Evolutionary conservation across 2,888 invertebrate genomes (phyloP).

Genomic region (Teleogryllus oceanicus): DNA sequence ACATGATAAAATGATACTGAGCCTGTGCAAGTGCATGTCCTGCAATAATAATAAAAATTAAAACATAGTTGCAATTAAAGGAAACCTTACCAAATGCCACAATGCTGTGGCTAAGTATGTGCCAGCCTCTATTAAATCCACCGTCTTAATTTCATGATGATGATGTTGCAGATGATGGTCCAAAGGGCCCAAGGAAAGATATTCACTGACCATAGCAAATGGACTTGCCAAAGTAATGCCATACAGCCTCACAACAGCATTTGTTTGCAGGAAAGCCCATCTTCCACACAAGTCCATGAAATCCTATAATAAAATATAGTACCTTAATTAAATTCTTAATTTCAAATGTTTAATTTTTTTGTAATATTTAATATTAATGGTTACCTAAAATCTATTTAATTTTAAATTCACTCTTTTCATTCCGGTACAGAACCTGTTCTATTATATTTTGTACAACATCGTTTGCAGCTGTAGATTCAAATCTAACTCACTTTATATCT

Average conservation of each 20-base stretch:
- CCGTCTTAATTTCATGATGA: constrained; percentile 43
- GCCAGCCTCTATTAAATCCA: constrained; percentile 78
- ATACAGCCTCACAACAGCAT: constrained; percentile 70
- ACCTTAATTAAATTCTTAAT: not conserved
- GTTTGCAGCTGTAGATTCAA: no score
- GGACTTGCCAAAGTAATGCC: constrained; percentile 74
- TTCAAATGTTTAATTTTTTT: not conserved
- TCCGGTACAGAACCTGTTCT: no score
- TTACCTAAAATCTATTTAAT: no score
- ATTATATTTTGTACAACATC: no score
- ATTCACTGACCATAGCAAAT: constrained; percentile 77
- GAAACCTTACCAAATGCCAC: constrained; percentile 69
- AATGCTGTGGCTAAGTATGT: constrained; percentile 78
- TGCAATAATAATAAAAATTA: no score
- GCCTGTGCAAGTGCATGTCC: no score
- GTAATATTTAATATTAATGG: not conserved
- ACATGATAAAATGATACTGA: no score
- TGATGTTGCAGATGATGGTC: constrained; percentile 64
- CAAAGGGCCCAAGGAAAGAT: constrained; percentile 72
- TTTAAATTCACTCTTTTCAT: no score
- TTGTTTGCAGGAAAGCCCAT: constrained; percentile 75
- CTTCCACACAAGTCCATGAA: constrained; percentile 72
- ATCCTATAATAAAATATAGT: constrained; percentile 55
- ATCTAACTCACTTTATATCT: no score
- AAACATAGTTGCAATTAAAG: constrained; percentile 36